Evolutionary conservation across 2,113 vertebrate genomes (phyloP).

Genomic region (Thamnophis sirtalis): DNA sequence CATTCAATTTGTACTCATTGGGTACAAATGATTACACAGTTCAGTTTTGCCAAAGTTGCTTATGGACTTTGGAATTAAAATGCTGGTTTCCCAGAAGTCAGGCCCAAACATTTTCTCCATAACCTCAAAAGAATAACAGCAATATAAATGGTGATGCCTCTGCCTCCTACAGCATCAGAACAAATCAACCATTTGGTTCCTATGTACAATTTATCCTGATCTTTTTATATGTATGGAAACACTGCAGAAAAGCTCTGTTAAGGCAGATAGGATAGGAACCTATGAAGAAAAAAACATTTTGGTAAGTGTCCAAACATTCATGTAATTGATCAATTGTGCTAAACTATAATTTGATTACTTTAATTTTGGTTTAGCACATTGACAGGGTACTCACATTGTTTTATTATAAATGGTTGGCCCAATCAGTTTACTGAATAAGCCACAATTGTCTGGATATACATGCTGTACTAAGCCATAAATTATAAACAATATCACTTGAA

Average conservation of each 20-base stretch:
- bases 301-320: not conserved
- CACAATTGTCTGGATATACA: not conserved
- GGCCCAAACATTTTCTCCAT: not conserved
- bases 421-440: not conserved
- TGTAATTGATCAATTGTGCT: not conserved
- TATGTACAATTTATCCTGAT: not conserved
- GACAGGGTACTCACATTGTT: not conserved
- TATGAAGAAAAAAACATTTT: not conserved
- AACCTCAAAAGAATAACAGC: not conserved
- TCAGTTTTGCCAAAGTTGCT: not conserved
- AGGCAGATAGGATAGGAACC: not conserved
- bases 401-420: not conserved
- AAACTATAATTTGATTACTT: not conserved
- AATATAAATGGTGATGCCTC: not conserved
- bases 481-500: not conserved
- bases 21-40: not conserved
- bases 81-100: not conserved
- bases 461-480: not conserved
- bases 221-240: not conserved
- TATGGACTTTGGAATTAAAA: not conserved
- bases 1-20: not conserved
- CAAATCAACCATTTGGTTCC: not conserved
- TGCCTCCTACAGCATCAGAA: not conserved
- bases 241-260: not conserved
- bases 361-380: not conserved